phyloP scores from a whole-genome alignment of 2,888 invertebrate genomes.

The Monochamus alternatus region DNA sequence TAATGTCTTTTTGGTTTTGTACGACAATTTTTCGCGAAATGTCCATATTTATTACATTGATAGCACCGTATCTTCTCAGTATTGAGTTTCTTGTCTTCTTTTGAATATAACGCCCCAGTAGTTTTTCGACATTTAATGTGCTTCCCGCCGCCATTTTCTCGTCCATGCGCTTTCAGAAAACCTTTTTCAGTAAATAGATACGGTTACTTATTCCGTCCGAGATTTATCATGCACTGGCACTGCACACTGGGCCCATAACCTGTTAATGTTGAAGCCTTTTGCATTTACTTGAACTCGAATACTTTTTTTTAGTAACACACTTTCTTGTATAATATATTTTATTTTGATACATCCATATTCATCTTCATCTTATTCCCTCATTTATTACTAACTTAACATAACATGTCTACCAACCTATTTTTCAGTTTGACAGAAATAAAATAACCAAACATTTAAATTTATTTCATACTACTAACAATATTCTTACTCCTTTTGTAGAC shows the following conservation, averaged over 20 bases:
- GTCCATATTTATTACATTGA: conserved; percentile 33
- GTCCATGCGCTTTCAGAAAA: not conserved
- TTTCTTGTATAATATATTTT: too few species aligned
- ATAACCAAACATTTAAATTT: too few species aligned
- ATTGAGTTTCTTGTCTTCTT: not conserved
- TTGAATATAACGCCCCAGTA: not conserved
- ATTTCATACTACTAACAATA: too few species aligned
- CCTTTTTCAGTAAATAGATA: not conserved
- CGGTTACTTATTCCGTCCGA: not conserved
- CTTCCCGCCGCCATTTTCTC: not conserved
- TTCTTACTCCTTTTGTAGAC: too few species aligned
- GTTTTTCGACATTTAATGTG: not conserved
- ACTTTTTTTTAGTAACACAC: too few species aligned
- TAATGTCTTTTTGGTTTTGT: not conserved
- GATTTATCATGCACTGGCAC: not conserved
- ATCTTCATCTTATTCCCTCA: too few species aligned
- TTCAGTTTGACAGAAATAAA: too few species aligned
- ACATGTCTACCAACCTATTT: too few species aligned
- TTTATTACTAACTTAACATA: too few species aligned
- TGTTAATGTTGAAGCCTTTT: not conserved
- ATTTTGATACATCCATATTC: too few species aligned
- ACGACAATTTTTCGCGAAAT: conserved; percentile 31
- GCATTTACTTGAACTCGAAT: too few species aligned
- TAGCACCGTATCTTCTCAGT: conserved; percentile 14
- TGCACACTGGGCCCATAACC: not conserved